Percentiles rank a stretch among this genome's conserved stretches.
Conservation (phyloP, 2,888 invertebrate genomes). For the Elegia similella region DNA sequence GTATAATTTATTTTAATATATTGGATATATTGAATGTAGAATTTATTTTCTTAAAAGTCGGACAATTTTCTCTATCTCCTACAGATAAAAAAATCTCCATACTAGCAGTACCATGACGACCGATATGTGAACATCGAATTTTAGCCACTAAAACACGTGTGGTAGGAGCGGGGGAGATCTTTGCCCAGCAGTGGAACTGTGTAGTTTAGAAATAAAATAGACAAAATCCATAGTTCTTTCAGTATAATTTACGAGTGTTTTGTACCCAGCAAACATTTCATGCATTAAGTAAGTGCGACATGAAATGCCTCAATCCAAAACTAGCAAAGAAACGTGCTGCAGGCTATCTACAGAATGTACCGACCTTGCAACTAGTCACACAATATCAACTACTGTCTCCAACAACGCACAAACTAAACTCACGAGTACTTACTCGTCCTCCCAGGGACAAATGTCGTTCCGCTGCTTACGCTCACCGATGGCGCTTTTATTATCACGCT, state of each 20-base stretch:
- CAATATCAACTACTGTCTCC: slow-evolving; percentile 25
- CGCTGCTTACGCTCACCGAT: slow-evolving; percentile 75
- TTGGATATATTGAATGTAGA: no score
- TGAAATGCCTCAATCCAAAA: slow-evolving; percentile 10
- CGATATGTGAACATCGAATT: no score
- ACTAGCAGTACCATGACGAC: no score
- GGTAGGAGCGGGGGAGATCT: no score
- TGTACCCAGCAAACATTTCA: slow-evolving; percentile 13
- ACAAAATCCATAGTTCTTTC: not conserved
- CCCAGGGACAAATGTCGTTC: slow-evolving; percentile 96
- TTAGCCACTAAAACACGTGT: no score
- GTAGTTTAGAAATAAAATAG: no score
- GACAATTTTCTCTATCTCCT: no score
- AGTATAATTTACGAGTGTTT: slow-evolving; percentile 1
- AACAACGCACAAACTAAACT: slow-evolving; percentile 41
- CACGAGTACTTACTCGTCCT: slow-evolving; percentile 92
- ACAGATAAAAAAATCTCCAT: no score
- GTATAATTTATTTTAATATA: no score
- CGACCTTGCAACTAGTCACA: slow-evolving; percentile 14
- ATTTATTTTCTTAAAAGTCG: no score
- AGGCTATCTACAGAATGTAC: slow-evolving; percentile 8
- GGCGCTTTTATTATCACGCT: slow-evolving; percentile 63
- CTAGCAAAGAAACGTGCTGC: slow-evolving; percentile 18
- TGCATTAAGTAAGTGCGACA: slow-evolving; percentile 14
- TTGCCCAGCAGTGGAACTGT: no score